Percentiles rank a stretch among this genome's conserved stretches.
Conservation (phyloP, 2,797 vertebrate species). For the Silurus lanzhouensis region DNA sequence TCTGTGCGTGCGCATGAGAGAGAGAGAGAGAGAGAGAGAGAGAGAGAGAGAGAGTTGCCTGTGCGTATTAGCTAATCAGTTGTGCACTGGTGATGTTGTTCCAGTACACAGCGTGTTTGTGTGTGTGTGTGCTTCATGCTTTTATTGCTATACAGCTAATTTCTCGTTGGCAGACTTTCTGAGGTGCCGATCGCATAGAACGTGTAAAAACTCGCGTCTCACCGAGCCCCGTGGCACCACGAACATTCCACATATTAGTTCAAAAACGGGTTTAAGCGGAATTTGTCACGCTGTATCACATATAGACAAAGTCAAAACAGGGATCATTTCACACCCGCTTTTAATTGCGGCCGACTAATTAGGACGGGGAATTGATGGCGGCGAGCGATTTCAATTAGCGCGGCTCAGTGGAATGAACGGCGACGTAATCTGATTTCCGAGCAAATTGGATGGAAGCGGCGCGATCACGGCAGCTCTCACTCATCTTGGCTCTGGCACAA, state of each 20-base stretch:
- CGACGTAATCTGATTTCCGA: conserved; percentile 63
- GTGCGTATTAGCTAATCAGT: background rate
- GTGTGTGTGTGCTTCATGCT: conserved; percentile 8
- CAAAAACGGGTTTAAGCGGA: conserved; percentile 12
- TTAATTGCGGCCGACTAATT: conserved; percentile 72
- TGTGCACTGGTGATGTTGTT: background rate
- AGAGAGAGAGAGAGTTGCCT: background rate
- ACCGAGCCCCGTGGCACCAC: background rate
- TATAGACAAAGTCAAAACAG: conserved; percentile 47
- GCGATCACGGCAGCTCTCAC: conserved; percentile 46
- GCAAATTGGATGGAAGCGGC: conserved; percentile 64
- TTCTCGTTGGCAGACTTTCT: conserved; percentile 46
- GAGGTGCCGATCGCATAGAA: conserved; percentile 56
- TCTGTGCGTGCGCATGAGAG: background rate
- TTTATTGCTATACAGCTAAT: conserved; percentile 5
- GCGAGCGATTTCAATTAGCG: conserved; percentile 71
- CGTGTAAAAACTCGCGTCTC: conserved; percentile 23
- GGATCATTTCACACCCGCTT: conserved; percentile 70
- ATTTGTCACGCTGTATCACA: background rate
- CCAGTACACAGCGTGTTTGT: background rate
- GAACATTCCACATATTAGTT: background rate
- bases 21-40: background rate
- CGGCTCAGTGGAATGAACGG: conserved; percentile 65
- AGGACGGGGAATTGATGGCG: conserved; percentile 67
- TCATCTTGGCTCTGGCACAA: conserved; percentile 39